phyloP scores from a whole-genome alignment of 1,140 invertebrate species.

The Drosophila rhopaloa region DNA sequence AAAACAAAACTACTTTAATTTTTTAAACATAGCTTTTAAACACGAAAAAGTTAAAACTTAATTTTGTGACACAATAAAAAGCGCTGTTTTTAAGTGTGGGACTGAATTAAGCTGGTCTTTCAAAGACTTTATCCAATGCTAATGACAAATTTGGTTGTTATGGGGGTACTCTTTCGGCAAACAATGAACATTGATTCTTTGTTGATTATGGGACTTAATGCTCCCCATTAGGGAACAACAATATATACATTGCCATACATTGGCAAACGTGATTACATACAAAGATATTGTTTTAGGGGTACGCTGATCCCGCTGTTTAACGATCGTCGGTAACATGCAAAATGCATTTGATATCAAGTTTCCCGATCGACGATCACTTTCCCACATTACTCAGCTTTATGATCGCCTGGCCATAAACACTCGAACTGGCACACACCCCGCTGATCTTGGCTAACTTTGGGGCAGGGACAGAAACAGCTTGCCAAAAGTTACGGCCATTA shows the following conservation, averaged over 20 bases:
- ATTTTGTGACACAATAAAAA: too few relatives aligned
- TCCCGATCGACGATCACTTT: constrained; percentile 50
- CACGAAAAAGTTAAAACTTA: too few relatives aligned
- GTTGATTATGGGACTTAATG: constrained; percentile 17
- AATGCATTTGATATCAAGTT: constrained; percentile 44
- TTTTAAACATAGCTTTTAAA: too few relatives aligned
- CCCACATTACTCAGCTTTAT: constrained; percentile 75
- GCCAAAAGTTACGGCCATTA: constrained; percentile 51
- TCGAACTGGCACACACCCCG: constrained; percentile 25
- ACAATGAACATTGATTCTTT: constrained; percentile 9
- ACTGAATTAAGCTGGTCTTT: neutral
- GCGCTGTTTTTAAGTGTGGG: neutral
- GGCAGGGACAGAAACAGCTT: constrained; percentile 3
- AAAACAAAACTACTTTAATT: too few relatives aligned
- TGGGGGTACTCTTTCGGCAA: constrained; percentile 2
- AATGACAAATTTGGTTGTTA: neutral
- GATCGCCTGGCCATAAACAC: constrained; percentile 46
- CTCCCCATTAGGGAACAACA: constrained; percentile 16
- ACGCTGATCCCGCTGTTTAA: constrained; percentile 44
- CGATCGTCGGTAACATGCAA: constrained; percentile 43
- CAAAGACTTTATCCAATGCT: neutral
- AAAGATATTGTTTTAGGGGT: constrained; percentile 14
- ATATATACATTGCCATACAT: neutral
- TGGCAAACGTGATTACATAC: constrained; percentile 8
- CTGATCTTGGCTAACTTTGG: constrained; percentile 10